Evolutionary conservation across 1,140 invertebrate genomes (phyloP), one percentile per base, ranked within the genome.

Genomic region (Metaphire vulgaris): DNA sequence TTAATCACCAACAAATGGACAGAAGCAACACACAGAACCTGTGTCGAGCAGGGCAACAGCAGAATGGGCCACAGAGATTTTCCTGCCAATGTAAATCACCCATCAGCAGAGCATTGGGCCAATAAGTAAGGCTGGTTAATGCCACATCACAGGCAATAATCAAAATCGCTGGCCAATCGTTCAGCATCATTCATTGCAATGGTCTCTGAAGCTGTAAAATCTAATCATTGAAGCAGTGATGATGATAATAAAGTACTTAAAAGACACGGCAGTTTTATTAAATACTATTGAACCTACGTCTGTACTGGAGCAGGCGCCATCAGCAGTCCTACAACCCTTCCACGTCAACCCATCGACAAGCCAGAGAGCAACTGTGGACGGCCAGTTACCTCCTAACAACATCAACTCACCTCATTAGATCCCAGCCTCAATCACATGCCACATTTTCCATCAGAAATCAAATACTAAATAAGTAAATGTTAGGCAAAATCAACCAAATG

Each of bases 351-450:
- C 88, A 87, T 99, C 96, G 2, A 98, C 95, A 69, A 96, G 89
- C 90, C 93, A 97, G 2, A 99, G 88, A 0, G 95, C 91, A 12
- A 97, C 86, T 0, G 97, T 98, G 69, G 91, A 90, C 0, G 97
- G 95, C 97, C 97, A 99, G 83, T 97, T 98, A 14, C 94, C 95
- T 32, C 97, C 85, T 86, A 69, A 16, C 76, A 76, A 26, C 71
- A 32, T 1, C 1, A 1, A 12, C 1, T 2, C 26, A 33, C 21
- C n/a, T 14, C 34, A 2, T 34, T 30, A 56, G n/a, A n/a, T n/a
- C n/a, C n/a, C n/a, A n/a, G n/a, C n/a, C n/a, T n/a, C n/a, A 65
- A 69, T 31, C 14, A 28, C 32, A 15, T n/a, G 31, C n/a, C 15
- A 32, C 66, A 12, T 33, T 1, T n/a, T 30, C n/a, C 28, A 64